phyloP scores from a whole-genome alignment of 2,888 invertebrate species.

The Tanypteryx hageni region DNA sequence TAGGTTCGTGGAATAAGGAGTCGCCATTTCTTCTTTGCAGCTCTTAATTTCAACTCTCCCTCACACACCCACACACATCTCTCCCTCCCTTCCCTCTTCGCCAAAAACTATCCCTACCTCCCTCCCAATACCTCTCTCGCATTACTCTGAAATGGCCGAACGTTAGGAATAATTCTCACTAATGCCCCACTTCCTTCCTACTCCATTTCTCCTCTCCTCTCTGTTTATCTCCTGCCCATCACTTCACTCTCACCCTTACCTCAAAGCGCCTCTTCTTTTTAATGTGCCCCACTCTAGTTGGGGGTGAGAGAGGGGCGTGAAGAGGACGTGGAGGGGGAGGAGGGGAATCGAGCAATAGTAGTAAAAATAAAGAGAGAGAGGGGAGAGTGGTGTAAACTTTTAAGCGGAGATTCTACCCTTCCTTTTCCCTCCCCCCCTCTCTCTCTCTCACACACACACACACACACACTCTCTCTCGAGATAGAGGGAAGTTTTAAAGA shows the following conservation, averaged over 20 bases:
- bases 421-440: background rate
- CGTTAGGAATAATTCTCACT: background rate
- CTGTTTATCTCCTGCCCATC: background rate
- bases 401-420: background rate
- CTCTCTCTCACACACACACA: too few relatives aligned
- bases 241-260: background rate
- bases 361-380: background rate
- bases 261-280: slow-evolving; percentile 18
- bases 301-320: background rate
- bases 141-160: background rate
- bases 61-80: background rate
- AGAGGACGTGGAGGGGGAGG: background rate
- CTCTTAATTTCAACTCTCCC: background rate
- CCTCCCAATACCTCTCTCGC: background rate
- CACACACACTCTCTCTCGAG: background rate
- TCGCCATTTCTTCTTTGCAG: background rate
- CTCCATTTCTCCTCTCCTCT: background rate
- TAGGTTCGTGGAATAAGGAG: too few relatives aligned
- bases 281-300: background rate
- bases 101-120: background rate
- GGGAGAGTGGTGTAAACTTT: slow-evolving; percentile 6
- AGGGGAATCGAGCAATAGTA: background rate
- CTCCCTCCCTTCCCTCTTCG: background rate
- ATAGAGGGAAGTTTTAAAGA: background rate
- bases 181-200: background rate